phyloP scores from a whole-genome alignment of 2,797 vertebrate species.

The Bovichtus diacanthus region DNA sequence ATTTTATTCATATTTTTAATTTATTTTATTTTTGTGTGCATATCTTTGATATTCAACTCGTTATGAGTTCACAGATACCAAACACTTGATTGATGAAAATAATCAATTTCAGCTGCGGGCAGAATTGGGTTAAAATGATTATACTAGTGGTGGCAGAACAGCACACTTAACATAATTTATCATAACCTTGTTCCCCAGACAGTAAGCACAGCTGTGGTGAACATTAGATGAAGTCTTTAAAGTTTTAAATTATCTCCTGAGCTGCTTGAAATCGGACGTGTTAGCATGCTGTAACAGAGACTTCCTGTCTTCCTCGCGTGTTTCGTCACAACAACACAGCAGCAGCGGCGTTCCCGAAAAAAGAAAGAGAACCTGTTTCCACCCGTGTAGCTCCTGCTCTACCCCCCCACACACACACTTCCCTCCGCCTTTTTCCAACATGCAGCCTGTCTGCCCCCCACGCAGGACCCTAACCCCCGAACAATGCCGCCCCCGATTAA shows the following conservation, averaged over 20 bases:
- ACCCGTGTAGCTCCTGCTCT: constrained; percentile 21
- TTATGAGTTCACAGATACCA: no score
- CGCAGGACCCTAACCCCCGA: constrained; percentile 68
- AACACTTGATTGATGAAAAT: no score
- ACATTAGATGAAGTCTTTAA: not conserved
- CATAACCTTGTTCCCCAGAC: not conserved
- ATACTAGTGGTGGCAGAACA: not conserved
- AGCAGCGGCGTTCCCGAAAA: constrained; percentile 29
- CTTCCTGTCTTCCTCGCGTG: constrained; percentile 19
- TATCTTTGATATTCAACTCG: no score
- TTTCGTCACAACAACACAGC: constrained; percentile 36
- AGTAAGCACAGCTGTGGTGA: not conserved
- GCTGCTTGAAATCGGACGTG: not conserved
- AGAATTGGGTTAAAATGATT: not conserved
- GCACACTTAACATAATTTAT: not conserved
- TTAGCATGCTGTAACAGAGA: constrained; percentile 1
- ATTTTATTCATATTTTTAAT: no score
- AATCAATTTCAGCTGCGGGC: no score
- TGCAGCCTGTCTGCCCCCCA: constrained; percentile 66
- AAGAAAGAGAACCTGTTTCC: constrained; percentile 44
- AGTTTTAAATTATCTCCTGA: not conserved
- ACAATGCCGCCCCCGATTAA: constrained; percentile 82
- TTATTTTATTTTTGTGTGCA: no score
- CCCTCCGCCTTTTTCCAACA: constrained; percentile 43
- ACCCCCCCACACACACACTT: not conserved